Conservation (phyloP, 2,888 invertebrate genomes). For the Dendrolimus pini region DNA sequence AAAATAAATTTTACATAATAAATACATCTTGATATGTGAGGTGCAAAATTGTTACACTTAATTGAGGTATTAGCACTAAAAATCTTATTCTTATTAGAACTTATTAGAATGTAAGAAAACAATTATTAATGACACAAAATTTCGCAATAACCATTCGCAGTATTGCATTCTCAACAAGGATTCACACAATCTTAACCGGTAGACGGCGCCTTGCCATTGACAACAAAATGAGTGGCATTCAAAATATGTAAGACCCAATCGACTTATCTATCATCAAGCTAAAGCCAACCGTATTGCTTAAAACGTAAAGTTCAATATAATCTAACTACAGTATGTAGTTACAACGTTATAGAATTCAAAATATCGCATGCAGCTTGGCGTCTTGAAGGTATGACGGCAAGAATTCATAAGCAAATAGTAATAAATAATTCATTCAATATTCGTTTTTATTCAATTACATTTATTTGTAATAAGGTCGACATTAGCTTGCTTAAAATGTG, state of each 20-base stretch:
- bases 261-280: too few species aligned
- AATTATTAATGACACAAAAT: too few species aligned
- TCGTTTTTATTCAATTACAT: not conserved
- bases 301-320: too few species aligned
- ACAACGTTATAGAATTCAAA: not conserved
- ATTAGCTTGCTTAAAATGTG: not conserved
- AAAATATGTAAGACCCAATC: not conserved
- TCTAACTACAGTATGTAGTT: not conserved
- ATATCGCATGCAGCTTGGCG: not conserved
- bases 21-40: too few species aligned
- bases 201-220: conserved; percentile 19
- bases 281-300: too few species aligned
- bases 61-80: too few species aligned
- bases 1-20: too few species aligned
- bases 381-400: not conserved
- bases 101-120: too few species aligned
- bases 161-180: not conserved
- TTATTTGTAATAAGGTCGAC: not conserved
- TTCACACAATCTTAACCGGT: conserved; percentile 9
- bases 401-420: not conserved
- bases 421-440: not conserved
- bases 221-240: conserved; percentile 17
- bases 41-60: too few species aligned
- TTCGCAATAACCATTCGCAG: not conserved
- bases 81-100: too few species aligned